Evolutionary conservation across 23 tunicate genomes (phyloP).

Genomic region (Styela plicata): DNA sequence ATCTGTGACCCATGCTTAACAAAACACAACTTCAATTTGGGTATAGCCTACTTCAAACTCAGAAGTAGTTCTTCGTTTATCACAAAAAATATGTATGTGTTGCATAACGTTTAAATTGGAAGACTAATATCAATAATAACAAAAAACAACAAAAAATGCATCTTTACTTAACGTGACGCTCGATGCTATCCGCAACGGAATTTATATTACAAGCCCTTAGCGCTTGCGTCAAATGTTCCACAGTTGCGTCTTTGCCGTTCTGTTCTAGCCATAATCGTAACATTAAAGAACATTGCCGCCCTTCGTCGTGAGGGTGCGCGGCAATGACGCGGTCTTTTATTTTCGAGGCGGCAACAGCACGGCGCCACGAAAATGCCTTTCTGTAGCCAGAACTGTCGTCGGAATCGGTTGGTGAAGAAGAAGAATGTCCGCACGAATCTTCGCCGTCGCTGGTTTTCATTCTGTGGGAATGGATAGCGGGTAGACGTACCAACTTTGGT

Average conservation of each 20-base stretch:
- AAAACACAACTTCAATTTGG: too few species aligned
- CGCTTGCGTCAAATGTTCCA: slow-evolving; percentile 43
- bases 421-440: slow-evolving; percentile 4
- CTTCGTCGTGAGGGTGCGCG: slow-evolving; percentile 31
- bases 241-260: slow-evolving; percentile 53
- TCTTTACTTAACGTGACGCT: not conserved
- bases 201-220: slow-evolving; percentile 24
- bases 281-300: slow-evolving; percentile 63
- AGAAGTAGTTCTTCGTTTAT: too few species aligned
- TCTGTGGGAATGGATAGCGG: slow-evolving; percentile 1
- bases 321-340: slow-evolving; percentile 43
- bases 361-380: not conserved
- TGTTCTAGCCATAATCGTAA: slow-evolving; percentile 58
- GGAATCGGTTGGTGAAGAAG: slow-evolving; percentile 40
- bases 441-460: slow-evolving; percentile 30
- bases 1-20: too few species aligned
- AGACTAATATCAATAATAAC: too few species aligned
- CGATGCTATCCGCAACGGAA: slow-evolving; percentile 23
- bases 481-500: not conserved
- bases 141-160: too few species aligned
- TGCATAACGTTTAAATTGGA: too few species aligned
- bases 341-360: not conserved
- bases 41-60: too few species aligned
- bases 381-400: slow-evolving; percentile 24
- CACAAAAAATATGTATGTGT: too few species aligned